Evolutionary conservation across 1,140 invertebrate genomes (phyloP), one percentile per base, ranked within the genome.

Genomic region (Halictus rubicundus): DNA sequence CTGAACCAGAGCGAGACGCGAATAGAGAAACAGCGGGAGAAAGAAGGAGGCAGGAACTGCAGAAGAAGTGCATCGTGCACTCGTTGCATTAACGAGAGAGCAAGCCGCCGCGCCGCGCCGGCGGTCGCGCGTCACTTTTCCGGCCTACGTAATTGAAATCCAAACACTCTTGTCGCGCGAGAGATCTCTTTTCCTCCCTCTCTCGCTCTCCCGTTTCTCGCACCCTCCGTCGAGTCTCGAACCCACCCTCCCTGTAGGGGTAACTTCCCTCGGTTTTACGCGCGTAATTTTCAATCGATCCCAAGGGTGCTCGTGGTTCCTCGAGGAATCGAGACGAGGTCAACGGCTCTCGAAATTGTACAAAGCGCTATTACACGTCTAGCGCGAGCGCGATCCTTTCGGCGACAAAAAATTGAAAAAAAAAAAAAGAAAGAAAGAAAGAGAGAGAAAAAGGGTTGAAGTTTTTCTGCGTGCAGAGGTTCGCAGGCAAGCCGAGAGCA

Each of bases 91-190:
- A 78, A 78, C 68, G 46, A 72, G 68, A 32, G 42, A 46, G 42
- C 10, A 46, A 32, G 49, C 16, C 0, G 27, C 7, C 68, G 68
- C 4, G n/a, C n/a, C n/a, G n/a, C n/a, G n/a, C n/a, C n/a, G n/a
- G n/a, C n/a, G n/a, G n/a, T n/a, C n/a, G n/a, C n/a, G n/a, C n/a
- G n/a, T n/a, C 59, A 42, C 27, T 71, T 78, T 78, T 63, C 59
- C 68, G 69, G 49, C 76, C 68, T 64, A 65, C 68, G 46, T 57
- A 78, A 78, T 78, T 65, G 76, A 78, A 72, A 78, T 57, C 49
- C 76, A 21, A 78, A 72, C 60, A 64, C 27, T 68, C 19, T 78
- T 63, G 54, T n/a, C 54, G 21, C 37, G 19, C 42, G 21, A 2
- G 23, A 0, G 2, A 19, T 60, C 23, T 2, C 14, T 64, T 27